Conservation (phyloP, 2,113 vertebrate genomes). For the Ivindomyrus marchei region DNA sequence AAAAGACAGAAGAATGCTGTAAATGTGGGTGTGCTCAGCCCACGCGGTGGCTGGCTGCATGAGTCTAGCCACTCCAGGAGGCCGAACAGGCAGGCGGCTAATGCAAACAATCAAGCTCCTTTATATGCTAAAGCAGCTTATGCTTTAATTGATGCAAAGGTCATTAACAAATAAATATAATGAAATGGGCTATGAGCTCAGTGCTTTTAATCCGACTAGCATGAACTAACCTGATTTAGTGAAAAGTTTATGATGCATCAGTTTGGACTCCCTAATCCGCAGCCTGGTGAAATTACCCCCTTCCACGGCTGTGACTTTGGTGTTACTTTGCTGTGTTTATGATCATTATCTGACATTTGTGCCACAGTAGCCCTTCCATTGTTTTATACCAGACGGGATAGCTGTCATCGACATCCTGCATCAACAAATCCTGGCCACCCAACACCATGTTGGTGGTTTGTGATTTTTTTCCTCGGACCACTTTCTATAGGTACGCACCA, state of each 20-base stretch:
- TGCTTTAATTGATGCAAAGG: slow-evolving; percentile 14
- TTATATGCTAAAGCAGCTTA: not conserved
- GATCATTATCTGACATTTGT: not conserved
- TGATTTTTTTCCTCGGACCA: not conserved
- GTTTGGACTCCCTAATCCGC: not conserved
- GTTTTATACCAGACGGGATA: not conserved
- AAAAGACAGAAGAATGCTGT: not conserved
- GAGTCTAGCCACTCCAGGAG: not conserved
- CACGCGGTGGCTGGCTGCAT: not conserved
- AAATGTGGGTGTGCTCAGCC: slow-evolving; percentile 18
- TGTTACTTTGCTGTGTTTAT: not conserved
- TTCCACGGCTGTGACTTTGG: not conserved
- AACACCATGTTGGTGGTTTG: not conserved
- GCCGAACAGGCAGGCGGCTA: slow-evolving; percentile 2
- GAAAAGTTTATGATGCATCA: not conserved
- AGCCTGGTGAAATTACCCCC: not conserved
- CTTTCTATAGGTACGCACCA: not conserved
- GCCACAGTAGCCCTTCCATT: not conserved
- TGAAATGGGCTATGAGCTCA: slow-evolving; percentile 4
- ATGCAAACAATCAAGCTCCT: not conserved
- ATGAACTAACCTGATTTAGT: not conserved
- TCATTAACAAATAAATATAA: slow-evolving; percentile 18
- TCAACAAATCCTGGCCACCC: not conserved
- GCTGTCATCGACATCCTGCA: not conserved
- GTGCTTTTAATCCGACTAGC: slow-evolving; percentile 7